Evolutionary conservation across 2,113 vertebrate species (phyloP).

Genomic region (Catharus fuscescens): DNA sequence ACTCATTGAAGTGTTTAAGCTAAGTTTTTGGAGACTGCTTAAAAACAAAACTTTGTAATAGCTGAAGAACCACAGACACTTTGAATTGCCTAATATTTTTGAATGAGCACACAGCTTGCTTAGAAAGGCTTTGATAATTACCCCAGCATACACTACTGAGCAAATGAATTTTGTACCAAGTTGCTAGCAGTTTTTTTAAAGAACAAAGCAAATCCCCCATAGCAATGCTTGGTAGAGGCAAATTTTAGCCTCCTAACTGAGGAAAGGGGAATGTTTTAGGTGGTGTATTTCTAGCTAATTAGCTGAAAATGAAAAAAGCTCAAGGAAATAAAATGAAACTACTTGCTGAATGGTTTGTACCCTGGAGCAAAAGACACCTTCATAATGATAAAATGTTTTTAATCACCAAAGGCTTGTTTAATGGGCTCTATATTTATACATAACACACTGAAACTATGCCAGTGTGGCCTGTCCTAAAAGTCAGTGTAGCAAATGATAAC

Average conservation of each 20-base stretch:
- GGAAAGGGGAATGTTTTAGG: slow-evolving; percentile 29
- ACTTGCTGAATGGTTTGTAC: slow-evolving; percentile 24
- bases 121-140: slow-evolving; percentile 22
- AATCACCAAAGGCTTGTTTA: slow-evolving; percentile 45
- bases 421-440: not conserved
- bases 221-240: slow-evolving; percentile 38
- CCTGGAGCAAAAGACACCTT: slow-evolving; percentile 34
- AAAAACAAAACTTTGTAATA: slow-evolving; percentile 10
- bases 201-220: slow-evolving; percentile 32
- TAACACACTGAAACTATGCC: not conserved
- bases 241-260: slow-evolving; percentile 38
- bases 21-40: not conserved
- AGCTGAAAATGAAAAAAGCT: slow-evolving; percentile 53
- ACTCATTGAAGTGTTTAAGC: not conserved
- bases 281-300: slow-evolving; percentile 55
- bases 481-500: not conserved
- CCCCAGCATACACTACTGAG: not conserved
- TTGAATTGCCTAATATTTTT: slow-evolving; percentile 1
- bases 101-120: slow-evolving; percentile 9
- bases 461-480: not conserved
- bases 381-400: slow-evolving; percentile 39
- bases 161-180: slow-evolving; percentile 24
- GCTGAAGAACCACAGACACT: not conserved
- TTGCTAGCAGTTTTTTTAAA: slow-evolving; percentile 39
- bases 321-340: slow-evolving; percentile 46